Evolutionary conservation across 2,888 invertebrate species (phyloP).

Genomic region (Hypsopygia costalis): DNA sequence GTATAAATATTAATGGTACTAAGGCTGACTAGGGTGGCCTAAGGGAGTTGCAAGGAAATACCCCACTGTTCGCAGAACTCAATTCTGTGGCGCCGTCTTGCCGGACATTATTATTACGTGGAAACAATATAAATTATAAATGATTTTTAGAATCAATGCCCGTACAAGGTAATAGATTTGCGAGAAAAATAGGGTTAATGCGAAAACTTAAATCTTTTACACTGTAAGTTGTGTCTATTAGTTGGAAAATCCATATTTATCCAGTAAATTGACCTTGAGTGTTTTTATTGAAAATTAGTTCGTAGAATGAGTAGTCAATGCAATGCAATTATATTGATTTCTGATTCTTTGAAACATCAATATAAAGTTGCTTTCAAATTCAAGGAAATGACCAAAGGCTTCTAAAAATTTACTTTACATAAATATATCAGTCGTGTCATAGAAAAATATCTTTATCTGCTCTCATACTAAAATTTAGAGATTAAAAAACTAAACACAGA

Average conservation of each 20-base stretch:
- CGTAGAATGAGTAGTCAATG: no score
- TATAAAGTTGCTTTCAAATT: no score
- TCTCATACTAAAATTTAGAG: no score
- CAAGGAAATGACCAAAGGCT: no score
- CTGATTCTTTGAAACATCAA: no score
- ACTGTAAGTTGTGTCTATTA: background rate
- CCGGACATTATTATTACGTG: conserved; percentile 51
- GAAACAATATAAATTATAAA: conserved; percentile 64
- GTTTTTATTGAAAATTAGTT: background rate
- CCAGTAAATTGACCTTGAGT: background rate
- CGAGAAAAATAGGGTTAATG: background rate
- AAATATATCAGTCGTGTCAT: no score
- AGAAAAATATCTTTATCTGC: no score
- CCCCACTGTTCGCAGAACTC: conserved; percentile 62
- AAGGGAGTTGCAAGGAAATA: conserved; percentile 61
- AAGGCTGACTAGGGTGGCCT: conserved; percentile 43
- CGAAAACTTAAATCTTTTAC: background rate
- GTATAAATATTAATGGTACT: conserved; percentile 63
- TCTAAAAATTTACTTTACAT: no score
- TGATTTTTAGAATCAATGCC: conserved; percentile 45
- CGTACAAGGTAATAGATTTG: conserved; percentile 25
- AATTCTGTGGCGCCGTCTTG: conserved; percentile 60
- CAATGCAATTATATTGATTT: no score
- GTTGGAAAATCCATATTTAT: background rate
- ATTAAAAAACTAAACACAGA: no score